These are phyloP conservation scores for Porites divaricata DNA, from an alignment of 92 coral and sea anemone species.

Conservation along the genomic window DNA sequence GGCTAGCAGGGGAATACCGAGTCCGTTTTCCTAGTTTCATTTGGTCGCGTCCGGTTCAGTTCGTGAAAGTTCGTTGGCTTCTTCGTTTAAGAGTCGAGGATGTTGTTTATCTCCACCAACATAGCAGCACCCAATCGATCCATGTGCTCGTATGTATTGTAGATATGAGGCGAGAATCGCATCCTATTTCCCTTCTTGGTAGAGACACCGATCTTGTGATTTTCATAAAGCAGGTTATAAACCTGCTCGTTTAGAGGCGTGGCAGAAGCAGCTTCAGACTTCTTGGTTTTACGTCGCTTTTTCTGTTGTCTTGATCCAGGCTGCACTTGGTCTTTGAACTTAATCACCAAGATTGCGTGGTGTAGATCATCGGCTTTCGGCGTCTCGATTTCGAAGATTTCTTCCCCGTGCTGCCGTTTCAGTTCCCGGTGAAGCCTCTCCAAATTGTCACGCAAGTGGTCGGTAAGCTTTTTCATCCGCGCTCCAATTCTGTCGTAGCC, in stretches of 20 bases:
- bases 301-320: neutral
- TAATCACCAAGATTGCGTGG: slow-evolving; percentile 48
- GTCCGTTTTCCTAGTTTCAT: neutral
- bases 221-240: slow-evolving; percentile 40
- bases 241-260: slow-evolving; percentile 10
- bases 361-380: slow-evolving; percentile 16
- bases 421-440: neutral
- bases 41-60: neutral
- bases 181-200: slow-evolving; percentile 61
- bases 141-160: slow-evolving; percentile 64
- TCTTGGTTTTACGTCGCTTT: neutral
- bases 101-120: neutral
- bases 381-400: slow-evolving; percentile 38
- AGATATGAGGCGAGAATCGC: slow-evolving; percentile 57
- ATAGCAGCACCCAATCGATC: slow-evolving; percentile 42
- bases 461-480: slow-evolving; percentile 47
- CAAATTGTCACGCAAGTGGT: slow-evolving; percentile 29
- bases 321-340: slow-evolving; percentile 22
- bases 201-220: slow-evolving; percentile 65
- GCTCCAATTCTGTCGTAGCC: slow-evolving; percentile 43
- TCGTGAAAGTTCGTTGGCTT: neutral
- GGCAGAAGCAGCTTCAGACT: no score
- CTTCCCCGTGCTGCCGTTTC: neutral
- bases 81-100: neutral
- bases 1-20: neutral